Evolutionary conservation across 2,888 invertebrate genomes (phyloP), one percentile per base, ranked within the genome.

Genomic region (Macrosiphum euphorbiae): DNA sequence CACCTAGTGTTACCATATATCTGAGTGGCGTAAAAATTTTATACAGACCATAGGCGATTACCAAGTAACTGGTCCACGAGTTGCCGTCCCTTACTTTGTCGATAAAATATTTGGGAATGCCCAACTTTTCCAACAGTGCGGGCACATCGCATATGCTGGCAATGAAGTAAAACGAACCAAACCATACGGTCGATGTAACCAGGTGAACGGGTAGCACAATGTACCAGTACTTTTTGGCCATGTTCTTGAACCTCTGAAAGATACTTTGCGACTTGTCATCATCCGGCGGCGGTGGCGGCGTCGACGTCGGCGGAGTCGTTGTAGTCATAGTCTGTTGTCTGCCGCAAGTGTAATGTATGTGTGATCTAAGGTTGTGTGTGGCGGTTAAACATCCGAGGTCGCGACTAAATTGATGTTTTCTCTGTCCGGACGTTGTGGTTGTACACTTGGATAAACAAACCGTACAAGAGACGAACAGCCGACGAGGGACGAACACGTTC

Each of bases 151-250:
- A 97, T 90, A 99, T 99, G 96, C 94, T 97, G 24, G 98, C 98
- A 95, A 97, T 96, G 95, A 98, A 97, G 96, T 99, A 99, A 96
- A 99, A 98, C 44, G 97, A 96, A 35, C 97, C 98, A 96, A 98
- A 97, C 99, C 99, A 99, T 94, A 97, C 96, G 61, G 97, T 96
- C 4, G 99, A 99, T 24, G 99, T 99, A 41, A 97, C 97, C 90
- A 98, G 95, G 96, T 99, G 99, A 5, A 99, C 99, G 10, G 99
- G 99, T 94, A 99, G 96, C 94, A 99, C 96, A 93, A 99, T 98
- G 96, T 99, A 99, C 98, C 99, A 99, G 96, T 99, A 99, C 95
- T 99, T 98, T 96, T 98, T 98, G 95, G 98, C 98, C 97, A 99
- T 98, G 95, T 97, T 96, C 96, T 98, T 99, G 96, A 99, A 98